These are phyloP conservation scores for Heteronetta atricapilla DNA, from an alignment of 2,113 vertebrate genomes.

Conservation along the genomic window DNA sequence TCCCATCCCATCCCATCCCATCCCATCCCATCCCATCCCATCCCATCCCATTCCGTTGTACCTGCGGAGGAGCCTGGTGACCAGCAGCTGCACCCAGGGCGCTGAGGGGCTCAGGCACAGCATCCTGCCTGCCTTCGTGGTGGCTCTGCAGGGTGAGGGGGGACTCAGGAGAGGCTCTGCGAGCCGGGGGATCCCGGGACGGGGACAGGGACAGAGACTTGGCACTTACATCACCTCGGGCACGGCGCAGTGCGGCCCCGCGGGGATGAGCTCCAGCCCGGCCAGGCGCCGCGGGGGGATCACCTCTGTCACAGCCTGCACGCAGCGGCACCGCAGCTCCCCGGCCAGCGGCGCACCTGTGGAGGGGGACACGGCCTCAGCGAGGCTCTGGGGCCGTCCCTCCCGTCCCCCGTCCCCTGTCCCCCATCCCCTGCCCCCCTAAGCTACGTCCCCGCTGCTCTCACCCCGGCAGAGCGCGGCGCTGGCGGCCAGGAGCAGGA, in stretches of 20 bases:
- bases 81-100: constrained; percentile 77
- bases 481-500: background rate
- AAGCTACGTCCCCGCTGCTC: background rate
- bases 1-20: too few species aligned
- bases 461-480: background rate
- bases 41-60: background rate
- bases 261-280: constrained; percentile 18
- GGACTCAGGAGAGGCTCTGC: background rate
- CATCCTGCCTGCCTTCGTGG: constrained; percentile 67
- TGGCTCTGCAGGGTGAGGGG: constrained; percentile 70
- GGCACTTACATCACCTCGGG: constrained; percentile 59
- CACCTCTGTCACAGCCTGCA: background rate
- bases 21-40: too few species aligned
- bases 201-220: background rate
- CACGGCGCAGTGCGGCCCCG: constrained; percentile 35
- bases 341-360: background rate
- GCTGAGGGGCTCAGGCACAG: constrained; percentile 78
- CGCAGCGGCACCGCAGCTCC: constrained; percentile 49
- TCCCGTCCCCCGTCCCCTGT: too few species aligned
- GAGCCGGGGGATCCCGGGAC: background rate
- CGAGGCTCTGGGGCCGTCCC: background rate
- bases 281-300: constrained; percentile 6
- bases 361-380: background rate
- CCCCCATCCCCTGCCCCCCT: too few species aligned
- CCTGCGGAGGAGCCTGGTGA: constrained; percentile 72